Evolutionary conservation across 2,113 vertebrate genomes (phyloP).

Genomic region (Vireo altiloquus): DNA sequence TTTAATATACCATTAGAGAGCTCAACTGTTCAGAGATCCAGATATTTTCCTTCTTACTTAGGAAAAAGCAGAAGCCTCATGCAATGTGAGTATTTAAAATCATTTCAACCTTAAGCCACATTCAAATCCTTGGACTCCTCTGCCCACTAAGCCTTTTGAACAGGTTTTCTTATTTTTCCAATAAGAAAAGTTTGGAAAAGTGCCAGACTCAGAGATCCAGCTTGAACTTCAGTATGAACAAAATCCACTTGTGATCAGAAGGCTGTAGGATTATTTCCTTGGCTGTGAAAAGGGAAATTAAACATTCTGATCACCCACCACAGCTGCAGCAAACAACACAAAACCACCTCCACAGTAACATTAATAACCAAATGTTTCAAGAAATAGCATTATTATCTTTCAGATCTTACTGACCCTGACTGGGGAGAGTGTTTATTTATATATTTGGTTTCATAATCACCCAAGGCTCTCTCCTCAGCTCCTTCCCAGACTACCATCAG

Average conservation of each 20-base stretch:
- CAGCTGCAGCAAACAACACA: neutral
- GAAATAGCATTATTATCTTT: neutral
- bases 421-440: neutral
- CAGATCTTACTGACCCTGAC: neutral
- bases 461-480: neutral
- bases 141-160: neutral
- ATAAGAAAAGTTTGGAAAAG: neutral
- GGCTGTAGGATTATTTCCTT: neutral
- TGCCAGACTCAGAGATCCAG: neutral
- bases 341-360: neutral
- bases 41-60: neutral
- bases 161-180: neutral
- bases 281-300: neutral
- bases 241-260: neutral
- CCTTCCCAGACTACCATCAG: neutral
- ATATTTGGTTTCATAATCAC: neutral
- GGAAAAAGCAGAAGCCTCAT: neutral
- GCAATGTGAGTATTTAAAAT: neutral
- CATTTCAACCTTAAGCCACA: fast-evolving
- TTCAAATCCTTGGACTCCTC: neutral
- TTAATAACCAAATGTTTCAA: neutral
- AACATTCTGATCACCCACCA: neutral
- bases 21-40: neutral
- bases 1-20: neutral
- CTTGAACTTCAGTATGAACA: neutral